Evolutionary conservation across 2,888 invertebrate species (phyloP), one percentile per base, ranked within the genome.

Genomic region (Physocephala rufipes): DNA sequence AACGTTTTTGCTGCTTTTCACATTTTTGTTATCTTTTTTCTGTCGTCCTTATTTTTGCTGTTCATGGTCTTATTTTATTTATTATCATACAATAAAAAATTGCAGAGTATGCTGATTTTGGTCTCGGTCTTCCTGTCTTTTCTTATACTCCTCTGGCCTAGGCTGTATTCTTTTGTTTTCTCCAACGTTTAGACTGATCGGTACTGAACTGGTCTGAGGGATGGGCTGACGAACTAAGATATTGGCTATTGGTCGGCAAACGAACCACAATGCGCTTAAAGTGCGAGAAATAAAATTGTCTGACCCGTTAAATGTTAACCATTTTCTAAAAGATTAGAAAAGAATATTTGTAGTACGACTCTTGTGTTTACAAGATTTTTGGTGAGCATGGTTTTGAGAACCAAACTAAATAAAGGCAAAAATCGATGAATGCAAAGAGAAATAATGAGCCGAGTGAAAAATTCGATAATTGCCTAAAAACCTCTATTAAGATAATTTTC

Each of bases 291-390:
- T 15, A 26, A 45, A n/a, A 13, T 30, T 47, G 51, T 26, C 51
- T 62, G 64, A 66, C 61, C 45, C 65, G 53, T 68, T 36, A 67
- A 72, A 72, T 28, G 62, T n/a, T n/a, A n/a, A n/a, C n/a, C n/a
- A n/a, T n/a, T n/a, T n/a, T n/a, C 36, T 16, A 43, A 64, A 26
- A 53, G 12, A 43, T 30, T 49, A 30, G 69, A 47, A 69, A 59
- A 72, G 62, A 71, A 71, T 73, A 36, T 73, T 75, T 72, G 74
- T 70, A 75, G 76, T 76, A 73, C 76, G 72, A 72, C 59, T 53
- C 28, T 59, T 24, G 43, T 19, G 43, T 24, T 69, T 51, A n/a
- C 49, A 2, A 21, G 58, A 30, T 7, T 43, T 58, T 65, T 4
- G 5, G 4, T 36, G 4, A 36, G 36, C 36, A 9, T 36, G 36